phyloP scores from a whole-genome alignment of 2,888 invertebrate genomes.

The Ptilodon capucinus region DNA sequence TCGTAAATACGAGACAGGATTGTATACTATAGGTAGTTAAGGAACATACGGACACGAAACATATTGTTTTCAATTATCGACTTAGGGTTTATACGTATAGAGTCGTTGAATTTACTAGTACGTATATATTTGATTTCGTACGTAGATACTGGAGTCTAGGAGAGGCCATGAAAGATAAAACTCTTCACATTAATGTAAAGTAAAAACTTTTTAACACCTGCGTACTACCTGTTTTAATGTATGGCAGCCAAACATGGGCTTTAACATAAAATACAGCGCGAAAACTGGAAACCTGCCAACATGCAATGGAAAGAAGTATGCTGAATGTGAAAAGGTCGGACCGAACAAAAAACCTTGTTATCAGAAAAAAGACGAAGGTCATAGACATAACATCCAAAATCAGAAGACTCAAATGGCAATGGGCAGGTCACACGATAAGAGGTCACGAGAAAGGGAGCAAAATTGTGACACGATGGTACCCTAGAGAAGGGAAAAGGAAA shows the following conservation, averaged over 20 bases:
- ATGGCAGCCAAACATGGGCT: no score
- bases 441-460: no score
- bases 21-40: no score
- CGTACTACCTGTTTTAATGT: conserved; percentile 7
- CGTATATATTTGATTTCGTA: no score
- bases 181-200: neutral
- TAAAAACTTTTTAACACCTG: conserved; percentile 7
- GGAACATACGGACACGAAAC: no score
- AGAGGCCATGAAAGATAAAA: conserved; percentile 9
- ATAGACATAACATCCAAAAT: no score
- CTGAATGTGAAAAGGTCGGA: neutral
- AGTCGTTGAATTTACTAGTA: no score
- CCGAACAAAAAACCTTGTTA: neutral
- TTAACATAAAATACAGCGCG: neutral
- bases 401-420: no score
- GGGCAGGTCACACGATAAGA: no score
- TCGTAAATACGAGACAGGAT: neutral
- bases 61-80: no score
- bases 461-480: neutral
- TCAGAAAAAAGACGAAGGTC: no score
- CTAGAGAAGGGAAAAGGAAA: neutral
- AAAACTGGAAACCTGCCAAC: neutral
- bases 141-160: conserved; percentile 6
- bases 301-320: neutral
- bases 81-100: no score